Evolutionary conservation across 1,140 invertebrate genomes (phyloP).

Genomic region (Tetragnatha versicolor): DNA sequence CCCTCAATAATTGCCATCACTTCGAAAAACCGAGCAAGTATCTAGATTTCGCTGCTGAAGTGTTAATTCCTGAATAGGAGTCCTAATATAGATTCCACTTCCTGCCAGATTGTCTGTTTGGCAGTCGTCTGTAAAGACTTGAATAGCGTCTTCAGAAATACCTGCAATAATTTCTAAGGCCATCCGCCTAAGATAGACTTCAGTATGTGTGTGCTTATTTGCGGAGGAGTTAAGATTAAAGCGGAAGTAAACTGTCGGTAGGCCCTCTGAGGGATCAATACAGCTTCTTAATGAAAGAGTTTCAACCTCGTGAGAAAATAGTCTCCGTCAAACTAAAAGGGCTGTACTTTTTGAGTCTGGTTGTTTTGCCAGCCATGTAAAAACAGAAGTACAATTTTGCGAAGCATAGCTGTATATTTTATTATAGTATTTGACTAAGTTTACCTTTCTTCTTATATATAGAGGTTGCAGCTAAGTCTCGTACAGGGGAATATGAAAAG

Average conservation of each 20-base stretch:
- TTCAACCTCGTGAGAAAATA: no score
- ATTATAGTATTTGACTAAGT: no score
- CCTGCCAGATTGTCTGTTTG: background rate
- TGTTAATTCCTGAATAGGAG: background rate
- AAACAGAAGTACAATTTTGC: background rate
- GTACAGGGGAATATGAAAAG: background rate
- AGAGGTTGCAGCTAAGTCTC: background rate
- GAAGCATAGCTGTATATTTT: background rate
- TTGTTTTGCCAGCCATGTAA: no score
- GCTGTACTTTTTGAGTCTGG: no score
- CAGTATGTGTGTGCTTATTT: background rate
- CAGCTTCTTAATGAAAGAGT: background rate
- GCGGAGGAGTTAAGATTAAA: background rate
- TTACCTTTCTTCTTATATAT: no score
- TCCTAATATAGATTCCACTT: background rate
- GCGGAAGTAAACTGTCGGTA: slow-evolving; percentile 2
- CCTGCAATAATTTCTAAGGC: background rate
- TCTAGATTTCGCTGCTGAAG: background rate
- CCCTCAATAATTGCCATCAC: background rate
- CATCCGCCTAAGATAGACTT: background rate
- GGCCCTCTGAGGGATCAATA: background rate
- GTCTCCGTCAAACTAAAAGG: no score
- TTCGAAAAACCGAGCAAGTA: background rate
- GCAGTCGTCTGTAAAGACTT: background rate
- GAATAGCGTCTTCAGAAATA: background rate